These are phyloP conservation scores for Dynastes grantii DNA, from an alignment of 2,888 invertebrate genomes.

Conservation along the genomic window DNA sequence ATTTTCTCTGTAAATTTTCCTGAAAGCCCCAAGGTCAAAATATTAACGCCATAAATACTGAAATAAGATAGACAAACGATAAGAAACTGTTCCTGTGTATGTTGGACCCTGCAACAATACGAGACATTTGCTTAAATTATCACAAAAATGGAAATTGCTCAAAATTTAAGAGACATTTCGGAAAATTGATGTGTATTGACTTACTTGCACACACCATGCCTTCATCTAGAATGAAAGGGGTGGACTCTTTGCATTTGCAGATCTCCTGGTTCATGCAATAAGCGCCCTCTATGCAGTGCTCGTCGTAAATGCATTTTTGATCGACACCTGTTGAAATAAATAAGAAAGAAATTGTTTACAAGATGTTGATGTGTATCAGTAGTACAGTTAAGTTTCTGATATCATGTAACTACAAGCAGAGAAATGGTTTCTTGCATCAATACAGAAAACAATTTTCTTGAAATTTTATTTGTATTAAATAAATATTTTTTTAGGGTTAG, in stretches of 20 bases:
- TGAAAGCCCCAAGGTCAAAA: neutral
- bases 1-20: too few relatives aligned
- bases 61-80: neutral
- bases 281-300: slow-evolving; percentile 69
- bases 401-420: too few relatives aligned
- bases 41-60: neutral
- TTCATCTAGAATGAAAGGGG: slow-evolving; percentile 62
- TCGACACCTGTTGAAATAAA: slow-evolving; percentile 62
- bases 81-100: neutral
- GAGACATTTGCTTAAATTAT: too few relatives aligned
- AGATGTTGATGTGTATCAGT: too few relatives aligned
- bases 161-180: neutral
- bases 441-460: too few relatives aligned
- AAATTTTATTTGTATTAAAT: too few relatives aligned
- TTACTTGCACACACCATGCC: slow-evolving; percentile 64
- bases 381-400: too few relatives aligned
- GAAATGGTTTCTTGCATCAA: too few relatives aligned
- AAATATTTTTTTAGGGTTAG: too few relatives aligned
- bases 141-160: neutral
- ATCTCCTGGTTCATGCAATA: slow-evolving; percentile 67
- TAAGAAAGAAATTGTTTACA: too few relatives aligned
- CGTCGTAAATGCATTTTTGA: slow-evolving; percentile 68
- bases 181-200: neutral
- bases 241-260: slow-evolving; percentile 66
- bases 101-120: slow-evolving; percentile 3